Evolutionary conservation across 2,113 vertebrate species (phyloP), one percentile per base, ranked within the genome.

Genomic region (Gallinago paraguaiae): DNA sequence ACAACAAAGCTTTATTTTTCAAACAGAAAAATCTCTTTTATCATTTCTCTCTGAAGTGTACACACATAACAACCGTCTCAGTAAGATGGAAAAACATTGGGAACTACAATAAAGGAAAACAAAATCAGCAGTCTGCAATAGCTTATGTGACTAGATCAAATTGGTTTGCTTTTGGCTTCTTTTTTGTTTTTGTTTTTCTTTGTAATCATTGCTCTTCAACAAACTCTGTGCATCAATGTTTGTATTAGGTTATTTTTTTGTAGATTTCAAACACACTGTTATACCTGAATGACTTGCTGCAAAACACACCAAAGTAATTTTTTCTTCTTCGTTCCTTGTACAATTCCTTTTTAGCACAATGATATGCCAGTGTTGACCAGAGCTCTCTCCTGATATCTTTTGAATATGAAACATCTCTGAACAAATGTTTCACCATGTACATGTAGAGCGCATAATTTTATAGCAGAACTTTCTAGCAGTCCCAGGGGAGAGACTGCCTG

Each of bases 91-190:
- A 96, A 95, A 93, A 70, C 65, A 79, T 41, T 74, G 60, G 51
- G 24, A 90, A 70, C 37, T 79, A 86, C 71, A 91, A 88, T 69
- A 94, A 90, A 82, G 53, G 67, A 78, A 93, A 83, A 78, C 33
- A 82, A 94, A 94, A 91, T 71, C 68, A 89, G n/a, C 37, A 71
- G 37, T 87, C 85, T 96, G 82, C 57, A 79, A 30, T 64, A 90
- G 61, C 59, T 92, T 93, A 39, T 88, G 71, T 77, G 83, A 90
- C 64, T 86, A 88, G 37, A 92, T 76, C 65, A 90, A 84, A 88
- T 56, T 69, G 50, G 5, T 84, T 86, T 90, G 46, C 51, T 92
- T 83, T 77, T 39, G 31, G 41, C 24, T 78, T 65, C 7, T 28
- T 35, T 37, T 76, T 60, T 59, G 7, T 13, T 64, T 76, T 63